Percentiles rank a stretch among this genome's conserved stretches.
Evolutionary conservation across 1,140 invertebrate species (phyloP).

Genomic region (Ips nitidus): DNA sequence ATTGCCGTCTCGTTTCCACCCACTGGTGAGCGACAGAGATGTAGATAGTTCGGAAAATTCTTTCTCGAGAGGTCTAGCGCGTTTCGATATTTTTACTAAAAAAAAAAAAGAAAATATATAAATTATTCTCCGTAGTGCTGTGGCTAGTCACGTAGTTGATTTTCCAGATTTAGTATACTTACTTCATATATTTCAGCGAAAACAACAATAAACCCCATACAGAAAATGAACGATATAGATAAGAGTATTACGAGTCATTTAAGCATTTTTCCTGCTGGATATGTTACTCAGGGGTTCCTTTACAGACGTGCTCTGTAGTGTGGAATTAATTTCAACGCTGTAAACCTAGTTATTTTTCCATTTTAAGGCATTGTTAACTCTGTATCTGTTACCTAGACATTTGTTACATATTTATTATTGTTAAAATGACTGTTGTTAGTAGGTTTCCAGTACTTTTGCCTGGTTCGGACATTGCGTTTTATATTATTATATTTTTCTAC

Average conservation of each 20-base stretch:
- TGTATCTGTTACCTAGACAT: conserved; percentile 30
- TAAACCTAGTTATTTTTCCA: conserved; percentile 10
- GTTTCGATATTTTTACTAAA: too few relatives aligned
- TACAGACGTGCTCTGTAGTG: conserved; percentile 44
- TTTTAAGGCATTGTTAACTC: conserved; percentile 26
- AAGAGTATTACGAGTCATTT: background rate
- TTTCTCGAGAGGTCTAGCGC: too few relatives aligned
- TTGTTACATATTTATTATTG: conserved; percentile 36
- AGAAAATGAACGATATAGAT: conserved; percentile 17
- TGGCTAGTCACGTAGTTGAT: conserved; percentile 44
- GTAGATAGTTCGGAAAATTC: too few relatives aligned
- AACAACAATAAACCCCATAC: conserved; percentile 21
- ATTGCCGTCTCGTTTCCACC: too few relatives aligned
- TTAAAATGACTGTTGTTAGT: conserved; percentile 30
- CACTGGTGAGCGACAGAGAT: too few relatives aligned
- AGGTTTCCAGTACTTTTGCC: conserved; percentile 1
- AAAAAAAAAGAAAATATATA: background rate
- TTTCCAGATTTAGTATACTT: conserved; percentile 36
- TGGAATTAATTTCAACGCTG: conserved; percentile 10
- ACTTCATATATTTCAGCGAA: conserved; percentile 27
- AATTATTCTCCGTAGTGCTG: conserved; percentile 37
- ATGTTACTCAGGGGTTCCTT: conserved; percentile 13
- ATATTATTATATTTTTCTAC: conserved; percentile 25
- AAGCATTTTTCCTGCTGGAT: conserved; percentile 1
- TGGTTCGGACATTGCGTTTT: too few relatives aligned